Evolutionary conservation across 1,140 invertebrate species (phyloP), one percentile per base, ranked within the genome.

Genomic region (Epicauta chinensis): DNA sequence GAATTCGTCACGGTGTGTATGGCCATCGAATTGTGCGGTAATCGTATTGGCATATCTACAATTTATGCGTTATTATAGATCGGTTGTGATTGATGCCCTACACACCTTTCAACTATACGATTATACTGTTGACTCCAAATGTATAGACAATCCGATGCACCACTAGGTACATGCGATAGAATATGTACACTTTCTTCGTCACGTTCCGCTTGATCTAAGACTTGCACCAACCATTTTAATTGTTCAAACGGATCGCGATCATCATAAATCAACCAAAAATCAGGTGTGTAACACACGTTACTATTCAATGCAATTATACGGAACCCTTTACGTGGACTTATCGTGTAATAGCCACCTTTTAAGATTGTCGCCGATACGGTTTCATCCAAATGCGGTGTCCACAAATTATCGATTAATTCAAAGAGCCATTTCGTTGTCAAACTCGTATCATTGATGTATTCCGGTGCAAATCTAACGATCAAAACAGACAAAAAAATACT

Each of bases 11-110:
- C 76, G 78, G 60, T 92, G 89, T 2, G 82, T 83, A 60, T 92
- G 89, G 0, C 89, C 89, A 58, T 87, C 87, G 66, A 91, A 92
- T 66, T 91, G 84, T 2, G 76, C 89, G 1, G 73, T 71, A 17
- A 92, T 86, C 2, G 81, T 89, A 30, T 78, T 68, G 0, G 58
- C 29, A 47, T 65, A 66, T 55, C 64, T 83, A 57, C 53, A 71
- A 23, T 23, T 23, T 23, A 23, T 71, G 37, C 51, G 57, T 51
- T 14, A 57, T 14, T 39, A 45, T 37, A 30, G 10, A n/a, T n/a
- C n/a, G n/a, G n/a, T 29, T 23, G 13, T 2, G 32, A 47, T 15
- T 45, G 14, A n/a, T 13, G 12, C 16, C n/a, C 6, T 36, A 36
- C 31, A 57, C 60, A 73, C 71, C 78, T 74, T 47, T 76, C 75